These are phyloP conservation scores for Bufotes viridis DNA, from an alignment of 2,797 vertebrate species.

Conservation along the genomic window DNA sequence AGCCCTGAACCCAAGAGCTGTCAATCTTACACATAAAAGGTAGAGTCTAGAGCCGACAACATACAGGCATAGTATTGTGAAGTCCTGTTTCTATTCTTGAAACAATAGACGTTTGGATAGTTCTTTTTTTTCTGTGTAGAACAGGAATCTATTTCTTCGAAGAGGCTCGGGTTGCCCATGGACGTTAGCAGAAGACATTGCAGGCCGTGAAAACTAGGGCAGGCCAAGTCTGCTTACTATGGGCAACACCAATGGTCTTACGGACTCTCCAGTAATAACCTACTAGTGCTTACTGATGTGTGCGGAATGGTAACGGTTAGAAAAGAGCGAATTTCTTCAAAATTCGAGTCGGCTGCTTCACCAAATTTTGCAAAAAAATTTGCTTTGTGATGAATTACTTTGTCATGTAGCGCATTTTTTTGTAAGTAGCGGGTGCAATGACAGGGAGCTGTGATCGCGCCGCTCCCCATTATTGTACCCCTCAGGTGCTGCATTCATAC, in stretches of 20 bases:
- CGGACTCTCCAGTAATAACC: neutral
- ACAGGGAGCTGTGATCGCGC: no score
- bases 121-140: neutral
- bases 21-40: conserved; percentile 22
- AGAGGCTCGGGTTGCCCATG: neutral
- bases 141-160: neutral
- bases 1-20: conserved; percentile 32
- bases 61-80: neutral
- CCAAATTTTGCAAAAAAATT: no score
- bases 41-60: neutral
- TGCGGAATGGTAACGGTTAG: neutral
- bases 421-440: no score
- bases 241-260: neutral
- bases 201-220: neutral
- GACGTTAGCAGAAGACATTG: neutral
- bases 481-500: no score
- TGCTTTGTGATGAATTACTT: no score
- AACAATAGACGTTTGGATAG: neutral
- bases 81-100: neutral
- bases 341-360: no score
- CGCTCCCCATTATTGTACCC: no score
- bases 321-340: no score
- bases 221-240: neutral
- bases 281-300: neutral
- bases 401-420: no score